Percentiles rank a stretch among this genome's conserved stretches.
Conservation (phyloP, 1,140 invertebrate genomes). For the Tetramorium simillimum region DNA sequence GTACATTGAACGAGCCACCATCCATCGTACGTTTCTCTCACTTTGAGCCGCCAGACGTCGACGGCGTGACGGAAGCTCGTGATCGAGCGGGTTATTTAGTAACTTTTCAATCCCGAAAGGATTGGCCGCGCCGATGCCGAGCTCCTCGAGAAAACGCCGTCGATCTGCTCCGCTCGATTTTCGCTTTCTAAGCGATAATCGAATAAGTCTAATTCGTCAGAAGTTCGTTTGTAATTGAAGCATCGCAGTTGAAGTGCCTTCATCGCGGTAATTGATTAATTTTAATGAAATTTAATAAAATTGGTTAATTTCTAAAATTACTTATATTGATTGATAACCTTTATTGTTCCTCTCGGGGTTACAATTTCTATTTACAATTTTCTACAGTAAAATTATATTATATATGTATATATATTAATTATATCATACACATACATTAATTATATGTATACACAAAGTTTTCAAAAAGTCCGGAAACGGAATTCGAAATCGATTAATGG, state of each 20-base stretch:
- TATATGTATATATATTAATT: not conserved
- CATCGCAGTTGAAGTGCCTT: not conserved
- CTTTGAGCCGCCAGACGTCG: constrained; percentile 17
- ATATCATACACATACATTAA: not conserved
- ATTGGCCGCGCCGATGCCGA: constrained; percentile 14
- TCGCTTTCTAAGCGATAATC: too few species aligned
- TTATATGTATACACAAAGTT: not conserved
- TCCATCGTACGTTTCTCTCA: constrained; percentile 25
- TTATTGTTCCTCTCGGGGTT: too few species aligned
- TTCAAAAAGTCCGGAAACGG: too few species aligned
- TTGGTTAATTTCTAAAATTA: too few species aligned
- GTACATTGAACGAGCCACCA: constrained; percentile 11
- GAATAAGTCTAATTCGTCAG: constrained; percentile 7
- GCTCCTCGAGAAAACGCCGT: constrained; percentile 24
- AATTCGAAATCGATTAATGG: too few species aligned
- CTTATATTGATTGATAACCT: too few species aligned
- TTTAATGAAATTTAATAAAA: too few species aligned
- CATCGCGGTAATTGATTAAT: too few species aligned
- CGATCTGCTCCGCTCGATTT: not conserved
- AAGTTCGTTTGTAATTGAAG: not conserved
- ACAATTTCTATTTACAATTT: too few species aligned
- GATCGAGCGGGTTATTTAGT: constrained; percentile 52
- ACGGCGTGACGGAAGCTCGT: constrained; percentile 25
- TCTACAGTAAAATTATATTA: not conserved
- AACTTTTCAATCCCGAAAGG: constrained; percentile 33